Evolutionary conservation across 2,113 vertebrate species (phyloP).

Genomic region (Poeciliopsis turrubarensis): DNA sequence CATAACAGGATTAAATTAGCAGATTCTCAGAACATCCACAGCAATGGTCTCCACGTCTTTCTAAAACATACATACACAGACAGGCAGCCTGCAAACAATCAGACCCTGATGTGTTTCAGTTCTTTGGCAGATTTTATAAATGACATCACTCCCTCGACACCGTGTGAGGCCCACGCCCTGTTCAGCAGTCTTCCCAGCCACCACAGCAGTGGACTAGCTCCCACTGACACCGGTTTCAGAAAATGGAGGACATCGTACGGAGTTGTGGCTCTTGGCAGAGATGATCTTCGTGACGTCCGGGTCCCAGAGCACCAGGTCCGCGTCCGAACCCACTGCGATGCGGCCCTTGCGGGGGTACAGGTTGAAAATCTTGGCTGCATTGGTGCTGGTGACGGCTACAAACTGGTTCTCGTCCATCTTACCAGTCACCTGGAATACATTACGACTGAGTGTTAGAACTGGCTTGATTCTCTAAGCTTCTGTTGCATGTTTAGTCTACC

Average conservation of each 20-base stretch:
- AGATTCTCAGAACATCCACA: slow-evolving; percentile 17
- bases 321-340: slow-evolving; percentile 95
- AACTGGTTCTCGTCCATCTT: slow-evolving; percentile 99
- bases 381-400: slow-evolving; percentile 97
- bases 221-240: not conserved
- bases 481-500: not conserved
- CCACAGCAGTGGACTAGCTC: slow-evolving; percentile 12
- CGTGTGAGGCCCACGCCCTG: slow-evolving; percentile 62
- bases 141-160: slow-evolving; percentile 72
- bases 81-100: slow-evolving; percentile 57
- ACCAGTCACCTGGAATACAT: slow-evolving; percentile 87
- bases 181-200: slow-evolving; percentile 16
- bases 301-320: slow-evolving; percentile 97
- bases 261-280: slow-evolving; percentile 97
- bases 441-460: slow-evolving; percentile 6
- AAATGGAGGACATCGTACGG: slow-evolving; percentile 73
- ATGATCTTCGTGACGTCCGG: slow-evolving; percentile 93
- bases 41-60: slow-evolving; percentile 1
- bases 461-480: not conserved
- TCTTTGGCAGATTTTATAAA: slow-evolving; percentile 59
- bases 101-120: slow-evolving; percentile 57
- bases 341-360: slow-evolving; percentile 96
- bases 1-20: slow-evolving; percentile 11
- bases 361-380: slow-evolving; percentile 98
- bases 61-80: slow-evolving; percentile 12